Evolutionary conservation across 2,797 vertebrate genomes (phyloP).

Genomic region (Esox lucius): DNA sequence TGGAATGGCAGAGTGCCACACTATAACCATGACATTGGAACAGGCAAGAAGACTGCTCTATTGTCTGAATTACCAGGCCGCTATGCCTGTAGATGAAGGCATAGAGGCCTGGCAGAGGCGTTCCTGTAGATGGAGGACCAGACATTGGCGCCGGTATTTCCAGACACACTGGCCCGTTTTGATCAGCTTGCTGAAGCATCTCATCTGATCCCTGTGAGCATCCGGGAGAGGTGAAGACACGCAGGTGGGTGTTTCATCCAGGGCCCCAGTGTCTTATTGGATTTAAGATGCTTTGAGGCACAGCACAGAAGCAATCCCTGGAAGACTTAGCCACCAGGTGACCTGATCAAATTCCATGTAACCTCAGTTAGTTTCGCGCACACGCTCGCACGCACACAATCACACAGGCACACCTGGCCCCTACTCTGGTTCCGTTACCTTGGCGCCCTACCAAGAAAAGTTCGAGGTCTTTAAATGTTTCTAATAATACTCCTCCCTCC

Average conservation of each 20-base stretch:
- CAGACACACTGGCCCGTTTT: too few species aligned
- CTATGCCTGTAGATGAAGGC: too few species aligned
- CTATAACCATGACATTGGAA: too few species aligned
- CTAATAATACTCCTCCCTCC: too few species aligned
- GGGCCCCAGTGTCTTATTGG: background rate
- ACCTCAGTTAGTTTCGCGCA: background rate
- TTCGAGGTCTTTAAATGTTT: too few species aligned
- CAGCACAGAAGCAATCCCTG: background rate
- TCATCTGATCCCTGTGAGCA: constrained; percentile 63
- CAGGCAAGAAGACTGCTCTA: too few species aligned
- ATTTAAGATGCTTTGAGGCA: background rate
- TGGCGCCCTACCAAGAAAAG: too few species aligned
- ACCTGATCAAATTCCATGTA: background rate
- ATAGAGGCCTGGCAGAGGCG: constrained; percentile 25
- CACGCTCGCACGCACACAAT: constrained; percentile 8
- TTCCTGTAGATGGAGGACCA: too few species aligned
- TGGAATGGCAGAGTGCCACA: too few species aligned
- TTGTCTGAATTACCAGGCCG: too few species aligned
- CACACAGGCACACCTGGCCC: constrained; percentile 5
- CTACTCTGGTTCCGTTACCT: too few species aligned
- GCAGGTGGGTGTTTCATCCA: background rate
- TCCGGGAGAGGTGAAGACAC: constrained; percentile 61
- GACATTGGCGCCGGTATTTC: too few species aligned
- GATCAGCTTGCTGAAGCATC: constrained; percentile 39
- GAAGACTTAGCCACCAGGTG: background rate